A percentile compares a stretch with the other conserved stretches of the same genome.
Conservation (phyloP, 2,113 vertebrate genomes). For the Bagarius yarrelli region DNA sequence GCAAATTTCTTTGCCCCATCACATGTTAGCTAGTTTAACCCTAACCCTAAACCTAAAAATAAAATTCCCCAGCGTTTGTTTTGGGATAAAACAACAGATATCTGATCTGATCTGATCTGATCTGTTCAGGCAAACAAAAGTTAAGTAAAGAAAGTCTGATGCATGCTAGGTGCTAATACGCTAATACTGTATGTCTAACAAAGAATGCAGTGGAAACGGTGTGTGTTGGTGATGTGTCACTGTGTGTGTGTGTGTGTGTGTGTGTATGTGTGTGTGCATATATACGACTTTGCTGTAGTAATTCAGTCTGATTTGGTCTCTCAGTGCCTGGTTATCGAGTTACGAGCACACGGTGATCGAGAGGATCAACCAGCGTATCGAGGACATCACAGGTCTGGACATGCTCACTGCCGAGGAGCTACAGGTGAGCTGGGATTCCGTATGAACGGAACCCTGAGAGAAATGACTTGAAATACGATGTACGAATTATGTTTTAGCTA, state of each 20-base stretch:
- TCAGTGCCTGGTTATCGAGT: constrained; percentile 88
- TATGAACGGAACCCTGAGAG: too few relatives aligned
- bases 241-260: too few relatives aligned
- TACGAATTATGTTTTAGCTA: too few relatives aligned
- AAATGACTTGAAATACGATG: too few relatives aligned
- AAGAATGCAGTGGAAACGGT: neutral
- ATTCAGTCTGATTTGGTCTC: neutral
- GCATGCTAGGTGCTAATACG: neutral
- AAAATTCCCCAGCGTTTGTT: too few relatives aligned
- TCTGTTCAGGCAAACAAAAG: neutral
- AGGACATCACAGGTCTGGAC: constrained; percentile 90
- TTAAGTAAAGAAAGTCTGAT: neutral
- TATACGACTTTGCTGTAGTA: neutral
- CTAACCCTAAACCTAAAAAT: too few relatives aligned
- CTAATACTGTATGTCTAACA: neutral
- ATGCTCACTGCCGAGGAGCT: constrained; percentile 95
- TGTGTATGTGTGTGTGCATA: too few relatives aligned
- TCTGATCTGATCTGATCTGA: too few relatives aligned
- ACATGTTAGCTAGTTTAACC: too few relatives aligned
- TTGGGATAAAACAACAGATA: too few relatives aligned
- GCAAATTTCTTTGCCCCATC: too few relatives aligned
- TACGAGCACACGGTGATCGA: constrained; percentile 87
- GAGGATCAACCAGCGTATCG: constrained; percentile 86
- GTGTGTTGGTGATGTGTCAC: too few relatives aligned
- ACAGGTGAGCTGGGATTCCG: constrained; percentile 68